These are phyloP conservation scores for Apamea anceps DNA, from an alignment of 2,888 invertebrate species.

Conservation along the genomic window DNA sequence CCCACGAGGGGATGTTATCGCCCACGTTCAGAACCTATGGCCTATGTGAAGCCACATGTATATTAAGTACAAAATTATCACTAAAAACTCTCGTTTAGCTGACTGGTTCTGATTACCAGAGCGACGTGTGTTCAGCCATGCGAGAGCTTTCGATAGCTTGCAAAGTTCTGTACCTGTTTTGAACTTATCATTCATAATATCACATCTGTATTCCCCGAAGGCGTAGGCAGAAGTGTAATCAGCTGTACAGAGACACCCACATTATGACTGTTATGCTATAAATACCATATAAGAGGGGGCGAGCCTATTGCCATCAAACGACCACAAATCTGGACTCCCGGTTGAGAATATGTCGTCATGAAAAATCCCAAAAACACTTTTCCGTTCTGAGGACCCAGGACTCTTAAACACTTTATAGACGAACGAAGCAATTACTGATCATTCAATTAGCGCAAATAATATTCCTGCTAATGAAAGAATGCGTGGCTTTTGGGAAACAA, in stretches of 20 bases:
- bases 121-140: constrained; percentile 43
- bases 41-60: not conserved
- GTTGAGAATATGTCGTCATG: not conserved
- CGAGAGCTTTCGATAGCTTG: constrained; percentile 41
- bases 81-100: constrained; percentile 21
- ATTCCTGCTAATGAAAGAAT: not conserved
- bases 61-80: constrained; percentile 26
- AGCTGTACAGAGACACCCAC: not conserved
- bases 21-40: no score
- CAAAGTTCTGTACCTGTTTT: constrained; percentile 23
- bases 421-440: no score
- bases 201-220: not conserved
- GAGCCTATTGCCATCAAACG: not conserved
- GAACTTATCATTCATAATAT: constrained; percentile 28
- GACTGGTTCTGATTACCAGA: constrained; percentile 40
- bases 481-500: not conserved
- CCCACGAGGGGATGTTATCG: no score
- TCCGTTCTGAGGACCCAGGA: not conserved
- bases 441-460: not conserved
- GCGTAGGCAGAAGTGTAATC: not conserved
- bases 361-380: not conserved
- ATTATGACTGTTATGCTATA: not conserved
- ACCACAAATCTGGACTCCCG: not conserved
- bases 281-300: no score
- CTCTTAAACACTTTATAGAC: no score